Percentiles rank a stretch among this genome's conserved stretches.
phyloP scores from a whole-genome alignment of 2,888 invertebrate genomes.

The Onchidella celtica region DNA sequence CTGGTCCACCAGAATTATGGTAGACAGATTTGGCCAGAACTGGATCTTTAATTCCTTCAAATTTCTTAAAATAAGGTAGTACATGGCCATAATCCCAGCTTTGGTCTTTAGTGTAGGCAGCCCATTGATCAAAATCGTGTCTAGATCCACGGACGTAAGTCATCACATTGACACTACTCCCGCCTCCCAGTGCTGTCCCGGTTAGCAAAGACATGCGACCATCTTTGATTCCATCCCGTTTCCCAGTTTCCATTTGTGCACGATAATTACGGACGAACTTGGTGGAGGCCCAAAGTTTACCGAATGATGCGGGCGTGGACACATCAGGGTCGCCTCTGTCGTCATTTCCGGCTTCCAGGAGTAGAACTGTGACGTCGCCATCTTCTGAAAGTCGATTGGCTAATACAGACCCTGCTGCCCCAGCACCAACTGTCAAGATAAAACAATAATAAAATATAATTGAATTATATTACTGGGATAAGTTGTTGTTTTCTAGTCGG shows the following conservation, averaged over 20 bases:
- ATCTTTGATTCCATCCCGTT: neutral
- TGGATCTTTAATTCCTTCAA: constrained; percentile 74
- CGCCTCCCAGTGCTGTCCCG: constrained; percentile 86
- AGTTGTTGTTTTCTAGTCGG: too few relatives aligned
- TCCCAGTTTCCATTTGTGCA: neutral
- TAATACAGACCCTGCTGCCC: too few relatives aligned
- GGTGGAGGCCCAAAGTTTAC: neutral
- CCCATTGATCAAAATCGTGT: constrained; percentile 94
- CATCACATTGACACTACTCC: constrained; percentile 94
- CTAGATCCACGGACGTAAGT: constrained; percentile 92
- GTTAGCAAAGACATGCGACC: neutral
- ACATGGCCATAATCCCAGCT: constrained; percentile 94
- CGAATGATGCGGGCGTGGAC: neutral
- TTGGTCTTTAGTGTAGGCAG: constrained; percentile 87
- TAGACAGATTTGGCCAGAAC: neutral
- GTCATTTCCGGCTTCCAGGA: too few relatives aligned
- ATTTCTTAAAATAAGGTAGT: constrained; percentile 83
- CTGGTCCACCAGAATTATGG: neutral
- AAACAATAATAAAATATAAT: too few relatives aligned
- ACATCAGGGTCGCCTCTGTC: too few relatives aligned
- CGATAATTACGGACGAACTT: neutral
- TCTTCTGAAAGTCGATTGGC: too few relatives aligned
- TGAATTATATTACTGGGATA: too few relatives aligned
- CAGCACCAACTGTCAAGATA: too few relatives aligned
- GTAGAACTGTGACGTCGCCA: too few relatives aligned